Evolutionary conservation across 2,113 vertebrate genomes (phyloP).

Genomic region (Daboia siamensis): DNA sequence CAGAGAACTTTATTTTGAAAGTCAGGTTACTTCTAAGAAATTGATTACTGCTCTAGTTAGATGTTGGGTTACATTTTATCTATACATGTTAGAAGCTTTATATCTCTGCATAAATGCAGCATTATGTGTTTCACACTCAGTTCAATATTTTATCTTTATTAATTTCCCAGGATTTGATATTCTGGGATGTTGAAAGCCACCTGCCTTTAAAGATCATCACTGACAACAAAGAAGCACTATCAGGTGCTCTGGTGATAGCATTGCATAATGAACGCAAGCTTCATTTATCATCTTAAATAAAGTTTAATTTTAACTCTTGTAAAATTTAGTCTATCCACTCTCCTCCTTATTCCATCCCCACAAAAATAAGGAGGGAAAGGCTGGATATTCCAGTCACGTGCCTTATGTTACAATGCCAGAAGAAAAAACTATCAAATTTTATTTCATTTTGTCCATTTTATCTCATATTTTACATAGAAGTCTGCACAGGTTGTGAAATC

Average conservation of each 20-base stretch:
- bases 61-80: not conserved
- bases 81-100: not conserved
- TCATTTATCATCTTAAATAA: not conserved
- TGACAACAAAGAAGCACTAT: not conserved
- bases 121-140: not conserved
- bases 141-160: not conserved
- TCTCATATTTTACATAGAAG: not conserved
- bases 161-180: not conserved
- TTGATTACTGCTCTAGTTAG: not conserved
- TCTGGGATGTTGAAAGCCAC: not conserved
- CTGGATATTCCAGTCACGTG: not conserved
- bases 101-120: not conserved
- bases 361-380: not conserved
- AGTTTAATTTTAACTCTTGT: not conserved
- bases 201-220: not conserved
- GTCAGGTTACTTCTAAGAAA: not conserved
- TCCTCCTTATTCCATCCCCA: not conserved
- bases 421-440: not conserved
- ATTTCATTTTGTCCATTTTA: not conserved
- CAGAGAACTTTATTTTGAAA: not conserved
- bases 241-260: not conserved
- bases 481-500: not conserved
- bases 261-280: not conserved
- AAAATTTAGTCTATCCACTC: not conserved
- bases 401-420: not conserved